phyloP scores from a whole-genome alignment of 1,140 invertebrate species.

The Himalopsyche phryganea region DNA sequence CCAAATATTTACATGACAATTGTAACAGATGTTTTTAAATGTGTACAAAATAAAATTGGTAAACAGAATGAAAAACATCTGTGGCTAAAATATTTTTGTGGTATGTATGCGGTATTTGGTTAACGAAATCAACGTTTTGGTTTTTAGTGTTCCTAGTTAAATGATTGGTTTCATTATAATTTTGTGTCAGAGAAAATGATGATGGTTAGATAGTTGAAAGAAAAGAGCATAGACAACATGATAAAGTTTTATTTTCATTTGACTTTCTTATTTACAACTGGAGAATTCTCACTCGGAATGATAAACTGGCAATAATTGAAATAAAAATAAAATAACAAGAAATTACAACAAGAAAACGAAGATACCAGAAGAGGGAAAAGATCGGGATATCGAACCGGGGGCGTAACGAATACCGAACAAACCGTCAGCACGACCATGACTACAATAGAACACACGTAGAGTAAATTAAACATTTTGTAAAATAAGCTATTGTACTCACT shows the following conservation, averaged over 20 bases:
- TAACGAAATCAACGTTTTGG: too few relatives aligned
- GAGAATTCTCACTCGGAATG: slow-evolving; percentile 37
- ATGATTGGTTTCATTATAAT: too few relatives aligned
- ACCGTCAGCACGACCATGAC: slow-evolving; percentile 61
- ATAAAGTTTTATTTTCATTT: slow-evolving; percentile 8
- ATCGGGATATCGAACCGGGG: slow-evolving; percentile 77
- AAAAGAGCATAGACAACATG: too few relatives aligned
- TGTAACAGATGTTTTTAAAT: too few relatives aligned
- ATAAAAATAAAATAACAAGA: slow-evolving; percentile 76
- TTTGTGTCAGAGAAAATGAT: too few relatives aligned
- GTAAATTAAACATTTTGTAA: slow-evolving; percentile 41
- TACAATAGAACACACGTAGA: slow-evolving; percentile 58
- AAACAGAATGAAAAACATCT: too few relatives aligned
- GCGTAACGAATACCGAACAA: slow-evolving; percentile 55
- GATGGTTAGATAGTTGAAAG: too few relatives aligned
- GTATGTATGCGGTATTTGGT: too few relatives aligned
- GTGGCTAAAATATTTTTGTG: too few relatives aligned
- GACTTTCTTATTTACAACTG: slow-evolving; percentile 11
- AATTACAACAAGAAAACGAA: slow-evolving; percentile 79
- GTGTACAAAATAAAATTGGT: too few relatives aligned
- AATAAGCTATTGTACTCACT: slow-evolving; percentile 32
- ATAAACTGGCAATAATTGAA: slow-evolving; percentile 76
- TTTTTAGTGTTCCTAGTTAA: too few relatives aligned
- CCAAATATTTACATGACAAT: too few relatives aligned
- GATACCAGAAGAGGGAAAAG: slow-evolving; percentile 81